A percentile compares a stretch with the other conserved stretches of the same genome.
Conservation (phyloP, 2,888 invertebrate species). For the Drosophila aldrichi region DNA sequence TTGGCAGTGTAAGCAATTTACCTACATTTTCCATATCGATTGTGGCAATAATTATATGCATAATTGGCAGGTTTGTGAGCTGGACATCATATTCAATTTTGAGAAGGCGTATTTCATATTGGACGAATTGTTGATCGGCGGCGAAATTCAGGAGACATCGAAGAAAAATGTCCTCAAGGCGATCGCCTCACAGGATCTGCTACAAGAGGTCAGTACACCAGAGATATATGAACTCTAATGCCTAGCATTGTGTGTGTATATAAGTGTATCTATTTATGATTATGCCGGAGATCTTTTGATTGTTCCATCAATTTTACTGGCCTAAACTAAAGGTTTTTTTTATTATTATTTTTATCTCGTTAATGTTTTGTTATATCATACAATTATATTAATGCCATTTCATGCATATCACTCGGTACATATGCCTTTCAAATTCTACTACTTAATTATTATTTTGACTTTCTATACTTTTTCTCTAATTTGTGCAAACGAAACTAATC, state of each 20-base stretch:
- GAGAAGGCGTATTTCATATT: slow-evolving; percentile 99
- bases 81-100: slow-evolving; percentile 99
- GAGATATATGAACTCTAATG: slow-evolving; percentile 90
- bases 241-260: slow-evolving; percentile 55
- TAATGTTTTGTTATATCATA: slow-evolving; percentile 72
- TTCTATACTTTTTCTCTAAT: slow-evolving; percentile 67
- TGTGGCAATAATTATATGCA: background rate
- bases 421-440: slow-evolving; percentile 55
- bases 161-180: slow-evolving; percentile 99
- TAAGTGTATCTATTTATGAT: slow-evolving; percentile 38
- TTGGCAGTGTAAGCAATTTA: slow-evolving; percentile 96
- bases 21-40: background rate
- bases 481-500: slow-evolving; percentile 73
- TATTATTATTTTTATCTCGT: slow-evolving; percentile 41
- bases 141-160: slow-evolving; percentile 99
- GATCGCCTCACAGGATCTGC: slow-evolving; percentile 99
- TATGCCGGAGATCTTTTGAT: slow-evolving; percentile 67
- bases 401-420: slow-evolving; percentile 64
- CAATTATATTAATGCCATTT: slow-evolving; percentile 52
- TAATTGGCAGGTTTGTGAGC: slow-evolving; percentile 95
- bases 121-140: slow-evolving; percentile 98
- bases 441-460: slow-evolving; percentile 55
- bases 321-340: slow-evolving; percentile 11
- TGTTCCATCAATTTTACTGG: slow-evolving; percentile 46
- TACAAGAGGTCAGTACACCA: slow-evolving; percentile 99